Base-by-base conservation (phyloP, 2,888 invertebrate species). In the Pocota personata region DNA sequence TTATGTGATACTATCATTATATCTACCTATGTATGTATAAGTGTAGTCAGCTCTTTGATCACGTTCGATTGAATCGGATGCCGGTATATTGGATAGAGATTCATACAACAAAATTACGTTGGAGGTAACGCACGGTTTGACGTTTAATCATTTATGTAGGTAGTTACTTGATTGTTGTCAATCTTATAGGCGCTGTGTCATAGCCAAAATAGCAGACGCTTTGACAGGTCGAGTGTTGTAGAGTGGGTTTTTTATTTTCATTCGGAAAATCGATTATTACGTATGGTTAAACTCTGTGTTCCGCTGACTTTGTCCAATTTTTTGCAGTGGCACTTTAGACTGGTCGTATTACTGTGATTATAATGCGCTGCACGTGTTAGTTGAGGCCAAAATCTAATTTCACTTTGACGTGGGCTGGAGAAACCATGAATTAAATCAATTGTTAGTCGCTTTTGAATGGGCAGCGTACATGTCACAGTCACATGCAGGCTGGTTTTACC, bases 361-460 rank as follows among this genome's bases (percentile, higher is more conserved):
- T 32, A 71, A 83, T 78, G 50, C 78, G 12, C 3, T 67, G 72
- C 82, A 78, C 82, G 82, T 73, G 57, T 27, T 30, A 21, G 40
- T 46, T 66, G 62, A 66, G 78, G 66, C 60, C 71, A 83, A 71
- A 37, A 37, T 60, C 52, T 57, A 72, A 83, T 78, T 78, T 83
- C 78, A 21, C 82, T 82, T 76, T 52, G 50, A 57, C 48, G 12
- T 50, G 50, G 30, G 32, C 32, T 60, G 52, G 78, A 67, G 82
- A 83, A 83, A 78, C 66, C 72, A 55, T 78, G 72, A 72, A 83
- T 77, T 66, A 55, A 82, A 66, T 78, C 37, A 43, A 60, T 64
- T 8, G 35, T 1, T 40, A 10, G 27, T 40, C 50, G 60, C n/a
- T 14, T 32, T 75, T 14, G 19, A 64, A 40, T 62, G 37, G 30